phyloP scores from a whole-genome alignment of 2,888 invertebrate species.

The Hybos culiciformis region DNA sequence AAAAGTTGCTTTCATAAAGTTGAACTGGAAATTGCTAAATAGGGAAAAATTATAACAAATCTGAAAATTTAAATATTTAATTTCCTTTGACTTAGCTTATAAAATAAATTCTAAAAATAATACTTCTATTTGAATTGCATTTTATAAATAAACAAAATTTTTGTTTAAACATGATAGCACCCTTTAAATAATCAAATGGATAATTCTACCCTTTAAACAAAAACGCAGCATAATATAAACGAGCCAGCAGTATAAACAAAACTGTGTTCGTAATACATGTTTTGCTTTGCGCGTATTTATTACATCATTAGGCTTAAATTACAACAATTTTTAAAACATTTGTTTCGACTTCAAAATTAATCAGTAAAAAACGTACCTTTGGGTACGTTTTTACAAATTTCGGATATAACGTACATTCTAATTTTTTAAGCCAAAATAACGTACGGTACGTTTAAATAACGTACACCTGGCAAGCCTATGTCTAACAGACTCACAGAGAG shows the following conservation, averaged over 20 bases:
- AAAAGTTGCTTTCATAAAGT: not conserved
- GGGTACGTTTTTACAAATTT: not conserved
- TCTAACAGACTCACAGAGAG: no score
- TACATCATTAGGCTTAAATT: not conserved
- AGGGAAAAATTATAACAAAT: not conserved
- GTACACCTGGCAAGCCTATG: constrained; percentile 1
- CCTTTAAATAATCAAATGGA: not conserved
- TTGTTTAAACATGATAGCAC: not conserved
- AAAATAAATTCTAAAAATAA: not conserved
- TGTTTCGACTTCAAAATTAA: not conserved
- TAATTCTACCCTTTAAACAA: not conserved
- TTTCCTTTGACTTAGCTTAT: no score
- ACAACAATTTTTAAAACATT: not conserved
- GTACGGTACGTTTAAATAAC: no score
- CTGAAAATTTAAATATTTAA: no score
- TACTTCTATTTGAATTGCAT: not conserved
- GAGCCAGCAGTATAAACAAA: no score
- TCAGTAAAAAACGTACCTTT: constrained; percentile 1
- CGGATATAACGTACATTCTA: constrained; percentile 1
- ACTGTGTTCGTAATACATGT: not conserved
- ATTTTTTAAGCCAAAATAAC: not conserved
- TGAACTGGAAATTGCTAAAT: no score
- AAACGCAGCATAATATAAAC: constrained; percentile 1
- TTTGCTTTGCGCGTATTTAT: not conserved
- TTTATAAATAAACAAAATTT: not conserved